A percentile compares a stretch with the other conserved stretches of the same genome.
These are phyloP conservation scores for Crepidodera aurea DNA, from an alignment of 2,888 invertebrate species.

Conservation along the genomic window DNA sequence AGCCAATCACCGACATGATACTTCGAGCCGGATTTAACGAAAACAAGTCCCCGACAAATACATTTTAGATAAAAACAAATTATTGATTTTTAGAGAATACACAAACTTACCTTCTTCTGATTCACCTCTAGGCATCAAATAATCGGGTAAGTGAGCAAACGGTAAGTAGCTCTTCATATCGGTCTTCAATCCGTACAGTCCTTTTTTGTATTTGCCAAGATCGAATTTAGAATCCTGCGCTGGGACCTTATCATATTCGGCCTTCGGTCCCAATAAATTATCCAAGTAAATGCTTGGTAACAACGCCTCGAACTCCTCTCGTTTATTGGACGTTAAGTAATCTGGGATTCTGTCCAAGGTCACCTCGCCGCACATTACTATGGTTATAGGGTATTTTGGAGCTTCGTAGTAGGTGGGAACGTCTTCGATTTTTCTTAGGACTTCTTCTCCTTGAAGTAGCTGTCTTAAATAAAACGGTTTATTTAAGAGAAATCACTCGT, in stretches of 20 bases:
- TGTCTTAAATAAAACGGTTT: slow-evolving; percentile 61
- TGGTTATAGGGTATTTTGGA: slow-evolving; percentile 59
- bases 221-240: slow-evolving; percentile 38
- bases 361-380: slow-evolving; percentile 53
- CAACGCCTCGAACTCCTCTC: slow-evolving; percentile 21
- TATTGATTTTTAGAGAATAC: too few species aligned
- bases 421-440: slow-evolving; percentile 69
- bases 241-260: slow-evolving; percentile 1
- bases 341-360: slow-evolving; percentile 36
- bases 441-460: slow-evolving; percentile 71
- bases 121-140: slow-evolving; percentile 23
- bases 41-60: too few species aligned
- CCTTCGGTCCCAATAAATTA: slow-evolving; percentile 29
- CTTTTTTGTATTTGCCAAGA: slow-evolving; percentile 42
- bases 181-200: slow-evolving; percentile 44
- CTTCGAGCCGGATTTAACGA: too few species aligned
- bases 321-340: slow-evolving; percentile 26
- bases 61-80: too few species aligned
- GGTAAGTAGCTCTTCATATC: slow-evolving; percentile 47
- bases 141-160: slow-evolving; percentile 41
- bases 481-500: too few species aligned
- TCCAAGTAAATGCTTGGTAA: slow-evolving; percentile 29
- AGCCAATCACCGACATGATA: not conserved
- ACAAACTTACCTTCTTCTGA: slow-evolving; percentile 24
- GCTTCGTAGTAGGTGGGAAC: slow-evolving; percentile 70